These are phyloP conservation scores for Microtus ochrogaster DNA, from an alignment of 2,113 vertebrate species.

Conservation along the genomic window DNA sequence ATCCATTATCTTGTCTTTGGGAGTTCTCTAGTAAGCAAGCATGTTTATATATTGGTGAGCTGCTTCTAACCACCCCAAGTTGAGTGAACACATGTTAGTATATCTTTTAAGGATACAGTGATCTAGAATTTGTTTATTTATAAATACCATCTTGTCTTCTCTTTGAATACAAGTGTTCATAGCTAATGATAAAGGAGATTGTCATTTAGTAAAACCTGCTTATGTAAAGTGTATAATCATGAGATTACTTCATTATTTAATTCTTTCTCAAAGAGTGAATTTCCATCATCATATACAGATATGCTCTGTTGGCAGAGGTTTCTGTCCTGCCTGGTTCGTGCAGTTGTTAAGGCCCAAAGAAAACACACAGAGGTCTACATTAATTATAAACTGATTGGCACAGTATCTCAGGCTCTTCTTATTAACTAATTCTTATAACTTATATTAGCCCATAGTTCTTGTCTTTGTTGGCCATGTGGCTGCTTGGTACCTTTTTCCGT, in stretches of 20 bases:
- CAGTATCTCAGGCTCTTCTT: too few relatives aligned
- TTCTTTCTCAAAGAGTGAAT: slow-evolving; percentile 17
- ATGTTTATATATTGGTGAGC: slow-evolving; percentile 43
- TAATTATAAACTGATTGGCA: too few relatives aligned
- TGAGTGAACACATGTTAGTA: background rate
- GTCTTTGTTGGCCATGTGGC: too few relatives aligned
- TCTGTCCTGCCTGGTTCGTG: too few relatives aligned
- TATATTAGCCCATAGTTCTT: too few relatives aligned
- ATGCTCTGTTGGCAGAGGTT: too few relatives aligned
- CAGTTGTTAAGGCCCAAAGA: too few relatives aligned
- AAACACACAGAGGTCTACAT: too few relatives aligned
- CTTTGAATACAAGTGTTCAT: background rate
- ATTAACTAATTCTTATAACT: too few relatives aligned
- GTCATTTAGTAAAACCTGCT: background rate
- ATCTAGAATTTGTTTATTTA: slow-evolving; percentile 29
- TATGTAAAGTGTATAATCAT: background rate
- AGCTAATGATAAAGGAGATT: slow-evolving; percentile 28
- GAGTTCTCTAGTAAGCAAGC: background rate
- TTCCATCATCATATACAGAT: background rate
- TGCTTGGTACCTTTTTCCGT: too few relatives aligned
- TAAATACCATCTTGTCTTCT: slow-evolving; percentile 25
- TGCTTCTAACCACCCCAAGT: background rate
- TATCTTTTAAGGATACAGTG: too few relatives aligned
- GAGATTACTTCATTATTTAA: background rate
- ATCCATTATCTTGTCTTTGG: background rate